Conservation (phyloP, 2,888 invertebrate species). For the Lycaena phlaeas region DNA sequence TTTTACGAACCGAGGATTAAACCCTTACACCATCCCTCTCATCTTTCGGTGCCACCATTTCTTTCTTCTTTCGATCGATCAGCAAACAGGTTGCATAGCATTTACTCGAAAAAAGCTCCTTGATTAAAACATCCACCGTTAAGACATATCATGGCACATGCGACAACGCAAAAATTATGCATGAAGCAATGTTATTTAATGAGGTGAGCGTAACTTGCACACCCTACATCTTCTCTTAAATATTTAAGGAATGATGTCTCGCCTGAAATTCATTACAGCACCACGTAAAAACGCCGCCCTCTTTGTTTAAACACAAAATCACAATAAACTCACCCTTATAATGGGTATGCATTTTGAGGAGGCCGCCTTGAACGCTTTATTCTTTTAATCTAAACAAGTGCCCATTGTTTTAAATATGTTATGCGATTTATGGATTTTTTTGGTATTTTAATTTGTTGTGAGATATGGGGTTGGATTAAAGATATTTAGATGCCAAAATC, state of each 20-base stretch:
- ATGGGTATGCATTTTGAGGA: conserved; percentile 58
- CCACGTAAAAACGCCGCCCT: conserved; percentile 51
- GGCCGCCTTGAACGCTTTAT: conserved; percentile 24
- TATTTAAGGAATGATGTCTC: conserved; percentile 59
- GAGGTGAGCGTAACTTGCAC: conserved; percentile 49
- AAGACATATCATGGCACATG: conserved; percentile 15
- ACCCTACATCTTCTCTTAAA: conserved; percentile 48
- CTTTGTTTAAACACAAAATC: conserved; percentile 68
- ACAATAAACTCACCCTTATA: conserved; percentile 62
- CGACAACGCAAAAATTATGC: conserved; percentile 52
- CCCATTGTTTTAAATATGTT: conserved; percentile 6
- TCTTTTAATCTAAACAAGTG: conserved; percentile 32
- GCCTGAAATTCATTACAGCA: conserved; percentile 53
- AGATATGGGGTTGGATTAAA: too few species aligned
- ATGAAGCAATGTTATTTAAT: conserved; percentile 69
- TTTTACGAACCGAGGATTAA: too few species aligned
- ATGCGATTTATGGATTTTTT: background rate
- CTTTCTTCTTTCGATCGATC: too few species aligned
- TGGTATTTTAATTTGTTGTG: too few species aligned
- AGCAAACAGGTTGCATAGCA: too few species aligned
- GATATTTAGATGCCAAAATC: too few species aligned
- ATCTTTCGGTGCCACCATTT: too few species aligned
- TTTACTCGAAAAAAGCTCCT: too few species aligned
- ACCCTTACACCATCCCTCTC: too few species aligned
- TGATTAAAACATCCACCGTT: conserved; percentile 12